Conservation (phyloP, 2,113 vertebrate species). For the Rhea pennata region DNA sequence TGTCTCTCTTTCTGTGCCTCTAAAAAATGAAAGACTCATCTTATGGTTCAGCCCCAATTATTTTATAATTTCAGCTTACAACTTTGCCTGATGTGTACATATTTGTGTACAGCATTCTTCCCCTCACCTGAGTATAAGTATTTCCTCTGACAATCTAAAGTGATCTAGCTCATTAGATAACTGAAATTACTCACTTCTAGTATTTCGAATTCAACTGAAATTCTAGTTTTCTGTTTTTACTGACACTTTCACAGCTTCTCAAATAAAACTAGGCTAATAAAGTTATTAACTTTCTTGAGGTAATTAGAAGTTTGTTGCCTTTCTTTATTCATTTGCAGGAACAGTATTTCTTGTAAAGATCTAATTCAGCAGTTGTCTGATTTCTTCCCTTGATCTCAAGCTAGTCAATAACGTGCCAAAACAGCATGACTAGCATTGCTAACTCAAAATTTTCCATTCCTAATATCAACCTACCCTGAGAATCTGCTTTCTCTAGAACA, state of each 20-base stretch:
- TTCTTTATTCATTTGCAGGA: neutral
- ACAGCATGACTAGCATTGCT: neutral
- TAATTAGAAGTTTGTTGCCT: conserved; percentile 1
- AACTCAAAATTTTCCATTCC: conserved; percentile 38
- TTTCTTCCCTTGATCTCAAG: conserved; percentile 19
- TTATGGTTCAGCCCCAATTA: neutral
- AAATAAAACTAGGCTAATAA: neutral
- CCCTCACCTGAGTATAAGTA: neutral
- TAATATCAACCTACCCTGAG: neutral
- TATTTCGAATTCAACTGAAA: neutral
- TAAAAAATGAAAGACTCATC: neutral
- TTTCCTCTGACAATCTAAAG: neutral
- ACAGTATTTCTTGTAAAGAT: neutral
- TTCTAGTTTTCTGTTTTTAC: neutral
- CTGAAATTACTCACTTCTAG: conserved; percentile 1
- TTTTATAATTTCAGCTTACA: neutral
- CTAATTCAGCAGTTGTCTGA: neutral
- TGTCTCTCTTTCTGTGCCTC: neutral
- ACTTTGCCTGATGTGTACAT: neutral
- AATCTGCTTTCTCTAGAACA: neutral
- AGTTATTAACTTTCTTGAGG: neutral
- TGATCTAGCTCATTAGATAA: neutral
- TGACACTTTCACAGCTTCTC: neutral
- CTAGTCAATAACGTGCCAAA: neutral
- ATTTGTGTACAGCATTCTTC: neutral